Base-by-base conservation (phyloP, 2,888 invertebrate genomes). In the Apotomis capreana region DNA sequence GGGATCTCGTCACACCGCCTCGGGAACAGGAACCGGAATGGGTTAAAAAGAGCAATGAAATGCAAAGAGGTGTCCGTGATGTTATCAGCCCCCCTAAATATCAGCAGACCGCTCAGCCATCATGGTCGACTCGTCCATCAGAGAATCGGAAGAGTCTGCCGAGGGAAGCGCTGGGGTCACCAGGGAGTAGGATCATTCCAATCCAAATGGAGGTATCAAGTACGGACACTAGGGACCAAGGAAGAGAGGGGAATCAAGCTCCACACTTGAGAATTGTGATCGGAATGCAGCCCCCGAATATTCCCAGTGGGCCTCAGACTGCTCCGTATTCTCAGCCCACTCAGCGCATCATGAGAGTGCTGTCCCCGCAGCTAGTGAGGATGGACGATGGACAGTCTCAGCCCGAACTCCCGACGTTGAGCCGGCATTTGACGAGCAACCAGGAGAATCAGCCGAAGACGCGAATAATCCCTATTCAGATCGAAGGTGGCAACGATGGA, bases 151-250 rank as follows among this genome's bases (percentile, higher is more conserved):
- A 88, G 76, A 92, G 92, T 77, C 78, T 93, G 76, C 90, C 93
- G 6, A 84, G 88, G 76, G 92, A 93, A 58, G 81, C 76, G 10
- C 83, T 86, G 3, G 83, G 77, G 67, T 83, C 85, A 73, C 82
- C 83, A 40, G 91, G 94, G 63, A 87, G 90, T 69, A 93, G 94
- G 75, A 90, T 96, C 64, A 95, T 96, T 79, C 96, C 96, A 0
- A 94, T 96, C 74, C 95, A 95, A 81, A 93, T 96, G 82, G 96
- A 96, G 83, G 94, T 89, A 0, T 85, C 89, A 0, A 87, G 84
- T 68, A 87, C 87, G 12, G 91, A 93, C 44, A 81, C 87, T 0
- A 85, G 85, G 74, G 86, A 90, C 75, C 83, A 87, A 55, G 77
- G 79, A n/a, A 83, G 84, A 68, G 84, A 85, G 73, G 84, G 83